phyloP scores from a whole-genome alignment of 2,888 invertebrate species.

The Lobophora halterata region DNA sequence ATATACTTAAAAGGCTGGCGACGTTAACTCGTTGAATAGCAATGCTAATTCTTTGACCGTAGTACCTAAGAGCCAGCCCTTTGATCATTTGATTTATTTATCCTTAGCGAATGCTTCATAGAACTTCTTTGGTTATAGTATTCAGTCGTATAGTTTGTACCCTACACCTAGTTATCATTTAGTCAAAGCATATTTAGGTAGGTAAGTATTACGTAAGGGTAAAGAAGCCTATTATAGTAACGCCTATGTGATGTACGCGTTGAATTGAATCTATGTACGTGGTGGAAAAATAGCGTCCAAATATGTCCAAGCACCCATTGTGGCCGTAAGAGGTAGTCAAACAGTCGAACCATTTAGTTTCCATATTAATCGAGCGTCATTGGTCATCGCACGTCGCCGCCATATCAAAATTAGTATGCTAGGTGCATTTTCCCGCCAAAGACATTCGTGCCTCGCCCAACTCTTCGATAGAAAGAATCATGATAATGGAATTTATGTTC shows the following conservation, averaged over 20 bases:
- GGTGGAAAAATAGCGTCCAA: slow-evolving; percentile 43
- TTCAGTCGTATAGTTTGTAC: no score
- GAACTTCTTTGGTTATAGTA: no score
- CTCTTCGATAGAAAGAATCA: slow-evolving; percentile 74
- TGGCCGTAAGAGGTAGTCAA: slow-evolving; percentile 42
- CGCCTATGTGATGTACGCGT: slow-evolving; percentile 31
- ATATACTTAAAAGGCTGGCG: no score
- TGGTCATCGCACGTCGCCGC: slow-evolving; percentile 55
- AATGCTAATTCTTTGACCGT: no score
- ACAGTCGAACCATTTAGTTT: slow-evolving; percentile 53
- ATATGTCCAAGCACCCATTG: slow-evolving; percentile 64
- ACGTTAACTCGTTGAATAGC: no score
- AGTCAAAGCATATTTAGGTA: no score
- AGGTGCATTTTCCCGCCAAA: slow-evolving; percentile 64
- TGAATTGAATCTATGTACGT: slow-evolving; percentile 41
- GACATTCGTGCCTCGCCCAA: slow-evolving; percentile 71
- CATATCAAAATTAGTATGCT: slow-evolving; percentile 62
- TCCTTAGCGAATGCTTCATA: no score
- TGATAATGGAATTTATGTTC: slow-evolving; percentile 72
- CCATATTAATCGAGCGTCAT: slow-evolving; percentile 53
- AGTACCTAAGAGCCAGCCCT: no score
- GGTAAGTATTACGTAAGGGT: no score
- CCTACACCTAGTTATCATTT: background rate
- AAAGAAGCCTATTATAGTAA: slow-evolving; percentile 35
- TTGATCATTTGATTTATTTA: no score